Conservation (phyloP, 2,113 vertebrate species). For the Carollia perspicillata region DNA sequence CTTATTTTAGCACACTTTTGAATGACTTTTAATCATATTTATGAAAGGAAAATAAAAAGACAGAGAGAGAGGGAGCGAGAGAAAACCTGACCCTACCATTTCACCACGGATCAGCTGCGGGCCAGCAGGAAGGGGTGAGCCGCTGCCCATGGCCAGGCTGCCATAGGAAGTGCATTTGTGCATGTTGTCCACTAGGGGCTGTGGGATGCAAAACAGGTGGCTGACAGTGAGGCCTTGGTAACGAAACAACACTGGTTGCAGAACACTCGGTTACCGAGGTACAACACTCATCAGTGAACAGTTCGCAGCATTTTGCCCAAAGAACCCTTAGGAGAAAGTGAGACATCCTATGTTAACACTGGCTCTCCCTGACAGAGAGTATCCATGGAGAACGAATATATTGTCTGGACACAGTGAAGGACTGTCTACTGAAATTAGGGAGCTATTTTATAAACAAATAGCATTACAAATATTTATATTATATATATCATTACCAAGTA, state of each 20-base stretch:
- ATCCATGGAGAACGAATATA: neutral
- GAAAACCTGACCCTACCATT: neutral
- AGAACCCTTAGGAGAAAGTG: neutral
- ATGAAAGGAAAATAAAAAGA: neutral
- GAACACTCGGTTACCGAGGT: neutral
- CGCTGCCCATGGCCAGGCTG: accelerated
- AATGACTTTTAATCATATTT: neutral
- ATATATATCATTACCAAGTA: neutral
- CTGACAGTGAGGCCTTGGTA: neutral
- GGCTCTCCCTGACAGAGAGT: neutral
- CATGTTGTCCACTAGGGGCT: neutral
- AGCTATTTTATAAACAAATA: neutral
- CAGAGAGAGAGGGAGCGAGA: neutral
- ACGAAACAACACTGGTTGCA: neutral
- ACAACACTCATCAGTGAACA: neutral
- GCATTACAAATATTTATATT: neutral
- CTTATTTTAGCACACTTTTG: neutral
- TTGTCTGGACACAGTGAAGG: neutral
- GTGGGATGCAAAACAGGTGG: neutral
- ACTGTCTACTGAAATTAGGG: neutral
- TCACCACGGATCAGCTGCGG: neutral
- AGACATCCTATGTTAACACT: neutral
- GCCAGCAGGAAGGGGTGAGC: neutral
- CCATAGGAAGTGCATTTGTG: neutral
- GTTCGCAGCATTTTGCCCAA: neutral